A percentile compares a stretch with the other conserved stretches of the same genome.
phyloP scores from a whole-genome alignment of 2,888 invertebrate species.

The Stomorhina lunata region DNA sequence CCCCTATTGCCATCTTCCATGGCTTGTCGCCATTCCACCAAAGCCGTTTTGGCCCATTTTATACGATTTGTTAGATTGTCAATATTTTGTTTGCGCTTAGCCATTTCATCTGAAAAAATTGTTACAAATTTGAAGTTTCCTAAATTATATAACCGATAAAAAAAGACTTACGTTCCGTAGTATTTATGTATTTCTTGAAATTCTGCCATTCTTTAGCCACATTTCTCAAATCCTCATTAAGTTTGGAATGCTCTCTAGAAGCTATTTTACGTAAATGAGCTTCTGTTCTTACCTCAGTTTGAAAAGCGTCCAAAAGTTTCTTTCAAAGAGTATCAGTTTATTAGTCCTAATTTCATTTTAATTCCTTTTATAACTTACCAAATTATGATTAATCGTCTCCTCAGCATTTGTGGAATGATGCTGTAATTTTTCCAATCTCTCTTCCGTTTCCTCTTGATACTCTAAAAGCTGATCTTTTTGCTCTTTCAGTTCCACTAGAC shows the following conservation, averaged over 20 bases:
- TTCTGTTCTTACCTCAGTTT: conserved; percentile 86
- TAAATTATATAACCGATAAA: no score
- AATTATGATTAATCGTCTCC: conserved; percentile 82
- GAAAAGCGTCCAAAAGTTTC: conserved; percentile 85
- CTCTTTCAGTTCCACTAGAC: conserved; percentile 81
- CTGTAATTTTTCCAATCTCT: conserved; percentile 79
- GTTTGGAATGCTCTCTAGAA: conserved; percentile 78
- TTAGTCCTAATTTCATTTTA: neutral
- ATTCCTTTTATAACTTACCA: conserved; percentile 77
- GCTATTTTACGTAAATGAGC: conserved; percentile 80
- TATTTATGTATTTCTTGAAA: conserved; percentile 71
- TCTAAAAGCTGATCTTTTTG: conserved; percentile 80
- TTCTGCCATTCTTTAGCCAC: conserved; percentile 72
- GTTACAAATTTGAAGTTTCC: no score
- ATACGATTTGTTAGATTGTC: conserved; percentile 84
- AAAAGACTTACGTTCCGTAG: conserved; percentile 74
- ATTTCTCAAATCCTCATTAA: conserved; percentile 73
- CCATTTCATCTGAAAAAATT: conserved; percentile 80
- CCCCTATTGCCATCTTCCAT: conserved; percentile 85
- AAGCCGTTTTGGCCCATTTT: conserved; percentile 83
- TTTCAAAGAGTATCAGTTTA: conserved; percentile 49
- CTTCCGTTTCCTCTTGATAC: conserved; percentile 80
- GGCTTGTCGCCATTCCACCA: conserved; percentile 87
- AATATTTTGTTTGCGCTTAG: conserved; percentile 82
- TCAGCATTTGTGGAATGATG: conserved; percentile 81